A percentile compares a stretch with the other conserved stretches of the same genome.
Evolutionary conservation across 1,140 invertebrate species (phyloP).

Genomic region (Macrobrachium nipponense): DNA sequence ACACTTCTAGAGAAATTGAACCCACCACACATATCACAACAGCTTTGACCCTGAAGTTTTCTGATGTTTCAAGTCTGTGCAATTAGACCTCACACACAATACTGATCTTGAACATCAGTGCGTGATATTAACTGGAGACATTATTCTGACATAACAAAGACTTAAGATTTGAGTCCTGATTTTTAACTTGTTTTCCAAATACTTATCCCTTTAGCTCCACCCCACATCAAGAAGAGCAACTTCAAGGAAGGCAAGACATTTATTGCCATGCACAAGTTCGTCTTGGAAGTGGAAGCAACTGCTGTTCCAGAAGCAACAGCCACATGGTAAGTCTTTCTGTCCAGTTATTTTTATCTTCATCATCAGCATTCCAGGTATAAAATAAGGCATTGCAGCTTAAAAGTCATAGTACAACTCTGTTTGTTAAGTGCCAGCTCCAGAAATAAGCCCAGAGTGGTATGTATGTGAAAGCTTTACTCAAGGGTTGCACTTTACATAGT

Average conservation of each 20-base stretch:
- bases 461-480: too few species aligned
- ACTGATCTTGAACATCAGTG: too few species aligned
- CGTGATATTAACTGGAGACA: too few species aligned
- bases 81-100: too few species aligned
- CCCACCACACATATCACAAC: background rate
- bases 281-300: constrained; percentile 56
- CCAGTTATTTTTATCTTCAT: background rate
- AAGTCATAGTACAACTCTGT: too few species aligned
- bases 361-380: too few species aligned
- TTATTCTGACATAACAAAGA: background rate
- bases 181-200: background rate
- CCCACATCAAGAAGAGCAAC: constrained; percentile 52
- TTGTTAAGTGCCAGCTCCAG: too few species aligned
- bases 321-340: constrained; percentile 39
- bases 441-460: too few species aligned
- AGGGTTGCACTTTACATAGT: too few species aligned
- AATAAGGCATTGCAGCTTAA: too few species aligned
- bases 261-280: constrained; percentile 59
- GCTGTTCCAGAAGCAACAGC: constrained; percentile 54
- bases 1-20: background rate
- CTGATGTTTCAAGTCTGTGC: too few species aligned
- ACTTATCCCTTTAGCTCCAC: constrained; percentile 41
- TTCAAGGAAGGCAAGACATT: constrained; percentile 61
- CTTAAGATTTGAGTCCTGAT: background rate
- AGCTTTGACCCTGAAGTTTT: too few species aligned